phyloP scores from a whole-genome alignment of 1,140 invertebrate genomes.

The Anagrus nilaparvatae region DNA sequence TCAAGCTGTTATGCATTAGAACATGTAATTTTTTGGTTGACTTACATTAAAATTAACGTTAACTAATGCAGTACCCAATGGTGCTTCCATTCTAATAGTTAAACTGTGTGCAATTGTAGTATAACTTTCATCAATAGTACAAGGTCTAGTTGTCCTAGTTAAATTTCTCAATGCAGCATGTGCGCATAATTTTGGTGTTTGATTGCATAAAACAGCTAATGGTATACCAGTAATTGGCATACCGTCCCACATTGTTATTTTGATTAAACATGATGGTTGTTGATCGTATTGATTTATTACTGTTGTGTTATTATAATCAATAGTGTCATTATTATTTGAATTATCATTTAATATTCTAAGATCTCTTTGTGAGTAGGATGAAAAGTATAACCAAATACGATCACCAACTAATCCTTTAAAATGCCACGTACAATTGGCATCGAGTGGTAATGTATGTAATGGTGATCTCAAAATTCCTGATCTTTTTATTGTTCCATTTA shows the following conservation, averaged over 20 bases:
- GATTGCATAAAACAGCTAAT: constrained; percentile 62
- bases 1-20: not conserved
- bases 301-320: constrained; percentile 10
- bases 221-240: constrained; percentile 32
- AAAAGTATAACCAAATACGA: constrained; percentile 78
- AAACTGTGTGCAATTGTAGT: constrained; percentile 54
- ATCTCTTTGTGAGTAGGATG: constrained; percentile 58
- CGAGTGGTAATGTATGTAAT: constrained; percentile 70
- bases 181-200: constrained; percentile 67
- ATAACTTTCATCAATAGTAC: constrained; percentile 66
- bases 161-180: constrained; percentile 66
- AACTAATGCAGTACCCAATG: constrained; percentile 44
- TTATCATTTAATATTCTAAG: constrained; percentile 45
- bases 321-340: constrained; percentile 13
- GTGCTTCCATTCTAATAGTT: constrained; percentile 35
- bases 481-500: constrained; percentile 41
- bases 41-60: constrained; percentile 40
- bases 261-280: constrained; percentile 34
- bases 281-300: too few species aligned
- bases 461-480: constrained; percentile 62
- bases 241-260: constrained; percentile 36
- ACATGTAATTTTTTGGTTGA: not conserved
- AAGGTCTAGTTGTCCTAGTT: constrained; percentile 64
- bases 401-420: constrained; percentile 69
- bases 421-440: constrained; percentile 76